Conservation (phyloP, 2,797 vertebrate species). For the Liasis olivaceus region DNA sequence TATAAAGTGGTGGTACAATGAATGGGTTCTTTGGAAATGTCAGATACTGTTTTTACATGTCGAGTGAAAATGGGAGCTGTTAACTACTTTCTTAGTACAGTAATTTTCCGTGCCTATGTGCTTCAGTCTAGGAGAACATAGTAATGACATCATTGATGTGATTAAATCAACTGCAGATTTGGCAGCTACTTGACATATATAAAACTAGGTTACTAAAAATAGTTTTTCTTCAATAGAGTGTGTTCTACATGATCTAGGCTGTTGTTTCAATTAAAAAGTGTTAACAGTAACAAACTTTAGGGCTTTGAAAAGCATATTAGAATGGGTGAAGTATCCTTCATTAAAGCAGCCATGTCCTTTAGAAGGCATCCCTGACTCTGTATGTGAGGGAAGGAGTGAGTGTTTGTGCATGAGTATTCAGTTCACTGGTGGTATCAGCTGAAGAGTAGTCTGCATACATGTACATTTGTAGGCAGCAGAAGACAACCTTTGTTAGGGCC, state of each 20-base stretch:
- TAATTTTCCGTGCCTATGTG: neutral
- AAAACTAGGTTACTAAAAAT: neutral
- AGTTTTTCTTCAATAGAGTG: neutral
- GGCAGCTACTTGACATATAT: neutral
- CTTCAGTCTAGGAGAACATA: neutral
- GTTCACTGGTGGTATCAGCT: neutral
- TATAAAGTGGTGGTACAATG: neutral
- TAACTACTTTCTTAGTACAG: neutral
- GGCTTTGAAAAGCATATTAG: neutral
- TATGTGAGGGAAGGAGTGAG: neutral
- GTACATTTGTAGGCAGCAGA: neutral
- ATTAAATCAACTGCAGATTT: neutral
- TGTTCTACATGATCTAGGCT: neutral
- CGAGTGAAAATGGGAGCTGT: neutral
- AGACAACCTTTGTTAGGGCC: neutral
- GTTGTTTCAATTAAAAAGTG: neutral
- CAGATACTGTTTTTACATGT: neutral
- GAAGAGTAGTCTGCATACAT: neutral
- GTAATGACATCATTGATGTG: neutral
- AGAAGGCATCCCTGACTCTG: neutral
- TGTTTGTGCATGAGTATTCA: neutral
- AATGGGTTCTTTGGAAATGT: neutral
- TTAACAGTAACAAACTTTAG: neutral
- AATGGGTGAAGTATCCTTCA: neutral
- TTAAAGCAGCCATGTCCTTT: neutral